These are phyloP conservation scores for Thymelicus sylvestris DNA, from an alignment of 2,888 invertebrate genomes.

Conservation along the genomic window DNA sequence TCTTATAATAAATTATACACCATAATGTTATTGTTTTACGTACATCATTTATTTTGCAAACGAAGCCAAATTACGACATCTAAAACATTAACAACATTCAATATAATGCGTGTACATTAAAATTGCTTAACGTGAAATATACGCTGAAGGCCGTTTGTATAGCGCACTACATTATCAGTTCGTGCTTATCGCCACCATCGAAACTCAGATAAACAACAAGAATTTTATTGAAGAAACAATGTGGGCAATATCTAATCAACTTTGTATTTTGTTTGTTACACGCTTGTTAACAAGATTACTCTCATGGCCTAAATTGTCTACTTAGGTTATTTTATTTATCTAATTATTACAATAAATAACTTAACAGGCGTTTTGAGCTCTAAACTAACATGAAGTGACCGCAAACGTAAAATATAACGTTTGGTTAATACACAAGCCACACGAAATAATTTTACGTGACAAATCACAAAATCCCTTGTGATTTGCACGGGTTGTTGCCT, in stretches of 20 bases:
- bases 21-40: too few species aligned
- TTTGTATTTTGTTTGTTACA: background rate
- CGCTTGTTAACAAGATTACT: background rate
- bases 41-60: background rate
- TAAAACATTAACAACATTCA: constrained; percentile 4
- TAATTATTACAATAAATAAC: too few species aligned
- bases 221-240: constrained; percentile 10
- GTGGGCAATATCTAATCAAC: background rate
- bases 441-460: constrained; percentile 5
- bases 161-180: constrained; percentile 22
- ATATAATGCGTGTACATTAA: constrained; percentile 2
- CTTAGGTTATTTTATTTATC: background rate
- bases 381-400: background rate
- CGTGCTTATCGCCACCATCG: constrained; percentile 24
- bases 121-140: background rate
- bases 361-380: too few species aligned
- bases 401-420: background rate
- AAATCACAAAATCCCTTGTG: constrained; percentile 8
- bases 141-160: constrained; percentile 2
- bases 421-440: background rate
- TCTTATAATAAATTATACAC: background rate
- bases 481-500: background rate
- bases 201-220: constrained; percentile 14
- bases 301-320: background rate
- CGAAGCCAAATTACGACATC: constrained; percentile 4